phyloP scores from a whole-genome alignment of 2,113 vertebrate genomes.

The Meleagris gallopavo region DNA sequence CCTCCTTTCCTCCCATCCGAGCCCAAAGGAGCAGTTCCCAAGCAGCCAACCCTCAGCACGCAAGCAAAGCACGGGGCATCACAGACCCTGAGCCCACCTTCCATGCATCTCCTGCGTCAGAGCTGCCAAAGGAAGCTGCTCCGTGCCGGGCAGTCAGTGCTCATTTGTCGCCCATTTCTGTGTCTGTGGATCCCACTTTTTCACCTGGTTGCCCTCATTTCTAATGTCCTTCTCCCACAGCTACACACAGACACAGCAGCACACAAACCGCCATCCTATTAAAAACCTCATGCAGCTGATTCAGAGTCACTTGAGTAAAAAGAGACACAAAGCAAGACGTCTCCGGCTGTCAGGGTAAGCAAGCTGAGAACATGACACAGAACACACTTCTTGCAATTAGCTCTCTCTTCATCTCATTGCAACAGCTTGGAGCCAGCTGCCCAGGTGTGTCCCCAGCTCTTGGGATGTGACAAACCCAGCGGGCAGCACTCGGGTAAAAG shows the following conservation, averaged over 20 bases:
- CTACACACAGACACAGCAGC: background rate
- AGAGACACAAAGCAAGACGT: background rate
- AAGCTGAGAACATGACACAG: background rate
- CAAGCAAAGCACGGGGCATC: background rate
- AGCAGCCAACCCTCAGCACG: background rate
- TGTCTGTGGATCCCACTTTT: background rate
- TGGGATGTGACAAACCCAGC: background rate
- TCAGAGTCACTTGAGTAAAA: background rate
- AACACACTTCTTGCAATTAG: background rate
- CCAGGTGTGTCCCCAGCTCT: background rate
- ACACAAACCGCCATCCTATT: background rate
- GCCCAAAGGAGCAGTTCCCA: background rate
- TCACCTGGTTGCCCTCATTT: background rate
- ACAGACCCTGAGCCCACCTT: too few species aligned
- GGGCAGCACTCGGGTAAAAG: rapidly evolving
- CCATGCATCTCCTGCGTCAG: too few species aligned
- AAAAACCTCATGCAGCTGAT: background rate
- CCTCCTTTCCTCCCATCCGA: background rate
- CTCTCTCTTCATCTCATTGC: background rate
- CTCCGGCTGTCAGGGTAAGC: background rate
- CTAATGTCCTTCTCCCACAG: background rate
- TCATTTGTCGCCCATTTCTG: background rate
- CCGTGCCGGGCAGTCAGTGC: background rate
- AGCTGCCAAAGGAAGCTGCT: too few species aligned
- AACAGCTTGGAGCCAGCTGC: background rate